Evolutionary conservation across 2,888 invertebrate species (phyloP), one percentile per base, ranked within the genome.

Genomic region (Rugalucina vietnamica): DNA sequence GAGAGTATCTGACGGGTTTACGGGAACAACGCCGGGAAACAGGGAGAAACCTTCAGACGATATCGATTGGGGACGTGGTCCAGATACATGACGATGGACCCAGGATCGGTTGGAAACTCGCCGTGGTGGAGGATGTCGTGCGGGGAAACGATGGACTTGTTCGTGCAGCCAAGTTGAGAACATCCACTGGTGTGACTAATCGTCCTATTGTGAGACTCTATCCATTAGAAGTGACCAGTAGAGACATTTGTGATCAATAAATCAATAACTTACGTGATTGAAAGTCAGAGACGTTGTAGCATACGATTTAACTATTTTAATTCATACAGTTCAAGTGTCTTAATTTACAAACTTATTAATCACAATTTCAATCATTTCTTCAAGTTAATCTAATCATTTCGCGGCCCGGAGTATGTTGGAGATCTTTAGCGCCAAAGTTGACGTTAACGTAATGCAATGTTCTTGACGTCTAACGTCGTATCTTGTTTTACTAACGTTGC

Each of bases 61-160:
- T 69, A 34, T 69, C 32, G 14, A 32, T 69, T 12, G 81, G 82
- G 18, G 86, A 86, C 65, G 76, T 86, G 0, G 83, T 83, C 0
- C 81, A 76, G 57, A 71, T 81, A 50, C 79, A 83, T n/a, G 75
- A 79, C 34, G 76, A 82, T 14, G 14, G 34, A 18, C 78, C 84
- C 1, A 76, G 83, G 39, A 21, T 24, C 18, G 5, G 18, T 36
- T 84, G 80, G 84, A 81, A 81, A 79, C 73, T 81, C 12, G 84
- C 75, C 14, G 80, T 82, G 8, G 72, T 73, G 18, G 77, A 76
- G 24, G 75, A 77, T 18, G 32, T 76, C 32, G 29, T 70, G 24
- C n/a, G 69, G 5, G 81, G 86, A 14, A 74, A 75, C n/a, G 76
- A 86, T 65, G 79, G 81, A 10, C 43, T 74, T 10, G 73, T 74